Base-by-base conservation (phyloP, 2,888 invertebrate species). In the Tuberolachnus salignus region DNA sequence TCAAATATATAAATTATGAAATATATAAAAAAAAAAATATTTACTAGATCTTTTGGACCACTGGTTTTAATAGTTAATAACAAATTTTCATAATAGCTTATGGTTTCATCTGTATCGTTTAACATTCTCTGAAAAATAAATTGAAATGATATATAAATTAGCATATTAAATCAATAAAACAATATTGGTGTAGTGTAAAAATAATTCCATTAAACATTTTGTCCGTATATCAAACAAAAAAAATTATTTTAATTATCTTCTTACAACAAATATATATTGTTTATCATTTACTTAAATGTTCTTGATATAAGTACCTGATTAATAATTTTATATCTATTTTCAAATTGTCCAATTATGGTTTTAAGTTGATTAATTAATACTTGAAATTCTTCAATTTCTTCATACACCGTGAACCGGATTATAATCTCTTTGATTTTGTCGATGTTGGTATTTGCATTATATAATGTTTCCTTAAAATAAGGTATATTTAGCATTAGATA, bases 61-160 rank as follows among this genome's bases (percentile, higher is more conserved):
- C 19, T 9, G 10, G 44, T 46, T 21, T 66, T 26, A 3, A 14
- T 14, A 21, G 13, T 49, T 34, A 57, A 57, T 19, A 75, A 16
- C 75, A 66, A 75, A 46, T 75, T 19, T 66, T 75, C 75, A 46
- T 75, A 57, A 57, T 46, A 57, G 16, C 11, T 6, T 26, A 75
- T n/a, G 2, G 16, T 10, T 14, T 57, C 46, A 16, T 75, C 75
- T 23, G 26, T 46, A 26, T 75, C 55, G 26, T 75, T 66, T 46
- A 75, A 34, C 23, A 13, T 64, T 16, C 46, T 66, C 66, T 66
- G 23, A 44, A 57, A 6, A 57, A 19, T 14, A 1, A n/a, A 51
- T 46, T 46, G 51, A 3, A 49, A 26, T 11, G 44, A 6, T 34
- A 34, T 34, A 34, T 34, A 34, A 34, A 34, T 34, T 34, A 34